Percentiles rank a stretch among this genome's conserved stretches.
Conservation (phyloP, 2,797 vertebrate genomes). For the Tiaroga cobitis region DNA sequence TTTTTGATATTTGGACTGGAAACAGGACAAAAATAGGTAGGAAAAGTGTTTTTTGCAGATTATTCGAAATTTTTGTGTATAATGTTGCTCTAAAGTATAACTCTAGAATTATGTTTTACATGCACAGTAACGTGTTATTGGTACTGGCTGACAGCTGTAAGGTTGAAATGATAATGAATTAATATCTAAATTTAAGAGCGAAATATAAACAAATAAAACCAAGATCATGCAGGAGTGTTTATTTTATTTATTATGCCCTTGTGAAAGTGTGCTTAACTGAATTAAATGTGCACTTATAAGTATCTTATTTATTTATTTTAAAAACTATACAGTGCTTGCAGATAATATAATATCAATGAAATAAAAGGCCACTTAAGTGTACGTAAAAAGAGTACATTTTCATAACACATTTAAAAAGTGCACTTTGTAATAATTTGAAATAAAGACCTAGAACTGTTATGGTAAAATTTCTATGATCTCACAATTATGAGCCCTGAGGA, state of each 20-base stretch:
- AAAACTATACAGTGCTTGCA: background rate
- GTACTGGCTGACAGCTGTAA: background rate
- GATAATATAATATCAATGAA: background rate
- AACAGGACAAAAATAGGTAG: too few species aligned
- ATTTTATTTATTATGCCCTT: background rate
- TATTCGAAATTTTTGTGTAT: background rate
- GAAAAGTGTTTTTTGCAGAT: too few species aligned
- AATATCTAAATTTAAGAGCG: background rate
- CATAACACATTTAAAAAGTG: background rate
- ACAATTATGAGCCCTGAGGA: conserved; percentile 5
- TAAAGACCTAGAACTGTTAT: background rate
- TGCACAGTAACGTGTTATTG: background rate
- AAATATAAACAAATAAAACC: background rate
- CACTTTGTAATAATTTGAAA: background rate
- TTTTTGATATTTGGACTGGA: too few species aligned
- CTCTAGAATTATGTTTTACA: background rate
- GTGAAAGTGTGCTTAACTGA: background rate
- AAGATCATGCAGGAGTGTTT: background rate
- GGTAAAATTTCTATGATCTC: background rate
- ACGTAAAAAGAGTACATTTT: background rate
- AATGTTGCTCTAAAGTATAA: background rate
- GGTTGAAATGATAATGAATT: background rate
- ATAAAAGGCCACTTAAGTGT: background rate
- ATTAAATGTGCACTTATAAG: background rate
- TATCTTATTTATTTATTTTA: too few species aligned